Base-by-base conservation (phyloP, 2,113 vertebrate genomes). In the Porphyrio hochstetteri region DNA sequence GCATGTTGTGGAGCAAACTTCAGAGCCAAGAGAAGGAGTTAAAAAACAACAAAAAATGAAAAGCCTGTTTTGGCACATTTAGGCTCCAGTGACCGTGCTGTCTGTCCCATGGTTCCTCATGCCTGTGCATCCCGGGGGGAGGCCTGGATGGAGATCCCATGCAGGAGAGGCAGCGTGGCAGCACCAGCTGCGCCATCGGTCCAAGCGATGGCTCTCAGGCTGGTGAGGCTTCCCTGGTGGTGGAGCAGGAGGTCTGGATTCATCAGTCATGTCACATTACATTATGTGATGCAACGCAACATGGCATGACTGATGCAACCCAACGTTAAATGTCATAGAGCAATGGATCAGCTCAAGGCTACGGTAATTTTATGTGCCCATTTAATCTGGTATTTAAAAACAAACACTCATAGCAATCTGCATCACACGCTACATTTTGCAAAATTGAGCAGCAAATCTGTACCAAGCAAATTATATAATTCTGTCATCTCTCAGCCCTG, bases 331-430 rank as follows among this genome's bases (percentile, higher is more conserved):
- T 97, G 96, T 96, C 96, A 97, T 94, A 86, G 96, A 96, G 96
- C 96, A 97, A 96, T 92, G 95, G 94, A 95, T 96, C 91, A 96
- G 96, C 95, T 97, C 96, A 95, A 93, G 95, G 96, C 96, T 97
- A 96, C 56, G 50, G 94, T 94, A 94, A 96, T 96, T 97, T 96
- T 96, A 92, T 96, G 96, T 96, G 96, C 94, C 92, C 91, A 90
- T 96, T 96, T 96, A 96, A 96, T 96, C 91, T 96, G 96, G 87
- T 97, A 95, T 97, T 97, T 96, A 97, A 96, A 96, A 97, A 97
- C 95, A 95, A 95, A 96, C 95, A 96, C 95, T 97, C 85, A 80
- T 28, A 95, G 96, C 96, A 95, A 95, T 96, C 93, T 82, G 82
- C 94, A 96, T 96, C 95, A 93, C 95, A 96, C 80, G 87, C 94